Evolutionary conservation across 2,797 vertebrate genomes (phyloP), one percentile per base, ranked within the genome.

Genomic region (Choloepus didactylus): DNA sequence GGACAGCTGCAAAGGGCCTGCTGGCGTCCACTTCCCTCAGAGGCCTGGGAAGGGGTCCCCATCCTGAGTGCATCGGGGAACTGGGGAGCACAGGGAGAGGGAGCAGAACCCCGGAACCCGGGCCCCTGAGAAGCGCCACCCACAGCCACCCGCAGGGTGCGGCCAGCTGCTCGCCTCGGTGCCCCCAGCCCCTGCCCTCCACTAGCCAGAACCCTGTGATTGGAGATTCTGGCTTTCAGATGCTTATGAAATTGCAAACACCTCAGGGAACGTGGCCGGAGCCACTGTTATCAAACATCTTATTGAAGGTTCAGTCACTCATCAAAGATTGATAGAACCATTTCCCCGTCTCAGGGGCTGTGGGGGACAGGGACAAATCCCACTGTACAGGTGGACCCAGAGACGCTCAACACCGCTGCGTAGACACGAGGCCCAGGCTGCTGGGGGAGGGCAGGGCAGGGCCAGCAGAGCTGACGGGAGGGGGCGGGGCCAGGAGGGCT

Each of bases 251-350:
- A 73, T 18, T 46, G 31, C 80, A 62, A 75, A 86, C 27, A 83
- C 6, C 12, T 29, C 1, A 92, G 81, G 54, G 16, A 19, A 94
- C 92, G 44, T 38, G 27, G 62, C 62, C 64, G 72, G 38, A 56
- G 72, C 9, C 12, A 14, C 18, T 90, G 87, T 94, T 70, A 85
- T 93, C 83, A 81, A 56, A 60, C 38, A 66, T 64, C 44, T 54
- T 75, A 66, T 9, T 75, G 87, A 93, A 93, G 35, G 5, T 91
- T 79, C 75, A 51, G 41, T 95, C 41, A 54, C 27, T 94, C 79
- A 18, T 70, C 23, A 94, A 93, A 96, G 64, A 90, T 69, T 59
- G 76, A 84, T 31, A 21, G 41, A 81, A 64, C 12, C 69, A 14
- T 4, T 77, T 90, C 81, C 16, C 49, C 76, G 5, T 49, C 60